Evolutionary conservation across 2,113 vertebrate genomes (phyloP).

Genomic region (Martes martes): DNA sequence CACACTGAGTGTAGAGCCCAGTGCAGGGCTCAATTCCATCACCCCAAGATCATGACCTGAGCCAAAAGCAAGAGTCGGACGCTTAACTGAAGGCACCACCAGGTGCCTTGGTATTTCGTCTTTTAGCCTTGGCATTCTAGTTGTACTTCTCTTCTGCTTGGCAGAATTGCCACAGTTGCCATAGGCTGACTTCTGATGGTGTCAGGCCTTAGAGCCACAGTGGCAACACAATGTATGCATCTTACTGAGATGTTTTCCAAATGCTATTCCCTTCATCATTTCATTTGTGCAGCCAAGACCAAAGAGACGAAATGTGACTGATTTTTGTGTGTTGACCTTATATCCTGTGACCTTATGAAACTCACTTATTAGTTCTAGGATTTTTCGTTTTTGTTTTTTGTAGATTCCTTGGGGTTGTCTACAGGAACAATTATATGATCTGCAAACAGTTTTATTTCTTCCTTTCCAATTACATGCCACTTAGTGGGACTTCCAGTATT

Average conservation of each 20-base stretch:
- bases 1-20: neutral
- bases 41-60: neutral
- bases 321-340: neutral
- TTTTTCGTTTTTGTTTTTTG: neutral
- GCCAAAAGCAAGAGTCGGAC: neutral
- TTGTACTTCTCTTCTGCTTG: slow-evolving; percentile 85
- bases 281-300: neutral
- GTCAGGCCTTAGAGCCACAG: slow-evolving; percentile 92
- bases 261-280: slow-evolving; percentile 93
- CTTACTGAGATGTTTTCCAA: slow-evolving; percentile 90
- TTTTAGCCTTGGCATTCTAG: neutral
- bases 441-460: slow-evolving; percentile 23
- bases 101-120: neutral
- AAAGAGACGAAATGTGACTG: neutral
- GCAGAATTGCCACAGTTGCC: slow-evolving; percentile 93
- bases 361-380: neutral
- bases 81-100: neutral
- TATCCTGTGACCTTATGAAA: neutral
- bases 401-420: neutral
- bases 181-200: slow-evolving; percentile 94
- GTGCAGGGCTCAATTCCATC: neutral
- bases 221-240: slow-evolving; percentile 92
- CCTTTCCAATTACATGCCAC: neutral
- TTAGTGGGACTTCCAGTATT: neutral
- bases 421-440: neutral